Evolutionary conservation across 1,140 invertebrate genomes (phyloP), one percentile per base, ranked within the genome.

Genomic region (Sitodiplosis mosellana): DNA sequence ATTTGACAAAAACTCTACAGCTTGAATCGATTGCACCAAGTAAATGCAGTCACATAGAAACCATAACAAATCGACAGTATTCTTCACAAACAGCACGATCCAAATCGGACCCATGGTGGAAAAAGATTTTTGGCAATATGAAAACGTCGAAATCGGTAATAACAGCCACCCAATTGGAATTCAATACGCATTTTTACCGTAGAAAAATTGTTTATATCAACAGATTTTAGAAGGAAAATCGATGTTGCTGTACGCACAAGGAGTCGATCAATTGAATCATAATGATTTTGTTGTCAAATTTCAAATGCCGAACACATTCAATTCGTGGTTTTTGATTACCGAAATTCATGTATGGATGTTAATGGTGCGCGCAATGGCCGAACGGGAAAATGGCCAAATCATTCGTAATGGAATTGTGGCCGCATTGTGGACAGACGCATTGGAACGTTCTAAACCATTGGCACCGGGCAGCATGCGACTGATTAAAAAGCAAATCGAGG

Each of bases 281-380:
- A 50, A 61, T 2, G 63, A 71, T 46, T 77, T 76, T 65, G 75
- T 80, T 67, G 55, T 68, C 69, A 74, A 75, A 57, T 77, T 81
- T 48, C 65, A 79, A 40, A 62, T 89, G 58, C 69, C 75, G 18
- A 85, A 90, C 54, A 85, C 83, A 33, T 86, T 86, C 59, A 73
- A 74, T 53, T 86, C 85, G 1, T 89, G 85, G 85, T 90, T 87
- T 62, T 58, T 78, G 2, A 65, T 89, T 2, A 86, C 81, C 2
- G 85, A 89, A 62, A 63, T 90, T 15, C 85, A 91, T 62, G 71
- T 89, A 1, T 91, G 87, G 87, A 75, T 90, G 68, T 53, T 88
- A 8, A 66, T 80, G 58, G 71, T 78, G 14, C 69, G 86, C 40
- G 72, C 77, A 6, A 87, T 87, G 81, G 76, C 78, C 20, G 81